These are phyloP conservation scores for Okapia johnstoni DNA, from an alignment of 2,113 vertebrate species.

Conservation along the genomic window DNA sequence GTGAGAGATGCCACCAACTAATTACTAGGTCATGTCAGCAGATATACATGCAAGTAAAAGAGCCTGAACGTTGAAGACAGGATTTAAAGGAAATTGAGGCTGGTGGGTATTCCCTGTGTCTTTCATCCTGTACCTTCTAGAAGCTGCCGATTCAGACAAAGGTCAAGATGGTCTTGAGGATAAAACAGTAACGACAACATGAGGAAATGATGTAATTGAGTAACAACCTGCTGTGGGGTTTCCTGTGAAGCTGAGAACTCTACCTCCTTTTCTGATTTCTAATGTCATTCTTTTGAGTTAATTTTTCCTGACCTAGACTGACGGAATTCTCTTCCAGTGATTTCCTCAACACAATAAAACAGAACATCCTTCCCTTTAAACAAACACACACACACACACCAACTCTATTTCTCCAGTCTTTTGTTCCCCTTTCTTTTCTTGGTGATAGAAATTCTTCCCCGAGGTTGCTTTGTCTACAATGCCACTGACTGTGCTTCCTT, in stretches of 20 bases:
- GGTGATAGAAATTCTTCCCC: not conserved
- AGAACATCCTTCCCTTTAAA: not conserved
- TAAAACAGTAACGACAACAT: not conserved
- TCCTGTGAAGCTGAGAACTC: not conserved
- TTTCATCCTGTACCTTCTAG: not conserved
- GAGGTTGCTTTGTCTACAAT: not conserved
- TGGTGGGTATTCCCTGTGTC: not conserved
- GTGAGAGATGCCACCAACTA: not conserved
- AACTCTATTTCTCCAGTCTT: not conserved
- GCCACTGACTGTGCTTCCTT: not conserved
- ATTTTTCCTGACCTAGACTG: not conserved
- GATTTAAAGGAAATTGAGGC: not conserved
- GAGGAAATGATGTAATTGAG: not conserved
- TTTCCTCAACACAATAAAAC: not conserved
- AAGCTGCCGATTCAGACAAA: not conserved
- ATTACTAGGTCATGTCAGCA: not conserved
- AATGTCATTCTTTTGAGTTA: not conserved
- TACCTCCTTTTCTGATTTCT: not conserved
- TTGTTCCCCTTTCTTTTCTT: not conserved
- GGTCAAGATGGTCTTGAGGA: not conserved
- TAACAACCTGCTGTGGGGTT: accelerated
- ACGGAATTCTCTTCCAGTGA: not conserved
- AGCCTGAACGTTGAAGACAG: not conserved
- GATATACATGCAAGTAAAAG: not conserved
- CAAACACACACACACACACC: not conserved